Percentiles rank a stretch among this genome's conserved stretches.
phyloP scores from a whole-genome alignment of 2,113 vertebrate genomes.

The Protomyctophum bolini region DNA sequence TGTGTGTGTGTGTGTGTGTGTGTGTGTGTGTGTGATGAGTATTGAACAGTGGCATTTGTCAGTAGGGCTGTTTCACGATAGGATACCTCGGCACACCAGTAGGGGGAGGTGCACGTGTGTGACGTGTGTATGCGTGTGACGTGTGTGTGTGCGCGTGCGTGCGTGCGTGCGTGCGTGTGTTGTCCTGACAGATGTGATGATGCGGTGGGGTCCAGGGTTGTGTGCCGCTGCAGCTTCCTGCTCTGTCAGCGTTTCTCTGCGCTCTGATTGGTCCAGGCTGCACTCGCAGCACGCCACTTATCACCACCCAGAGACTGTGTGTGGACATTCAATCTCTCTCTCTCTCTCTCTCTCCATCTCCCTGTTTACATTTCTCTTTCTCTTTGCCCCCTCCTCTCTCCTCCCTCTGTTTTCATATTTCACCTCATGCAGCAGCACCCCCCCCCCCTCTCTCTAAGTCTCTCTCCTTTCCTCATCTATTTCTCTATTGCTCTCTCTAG shows the following conservation, averaged over 20 bases:
- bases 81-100: too few species aligned
- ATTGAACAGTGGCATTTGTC: too few species aligned
- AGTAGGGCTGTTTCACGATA: too few species aligned
- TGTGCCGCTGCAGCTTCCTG: neutral
- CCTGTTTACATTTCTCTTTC: neutral
- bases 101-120: too few species aligned
- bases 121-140: too few species aligned
- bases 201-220: neutral
- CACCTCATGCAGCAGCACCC: neutral
- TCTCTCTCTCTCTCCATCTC: slow-evolving; percentile 11
- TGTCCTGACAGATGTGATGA: too few species aligned
- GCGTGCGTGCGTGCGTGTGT: too few species aligned
- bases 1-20: neutral
- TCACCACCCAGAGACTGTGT: too few species aligned
- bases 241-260: neutral
- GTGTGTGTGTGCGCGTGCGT: too few species aligned
- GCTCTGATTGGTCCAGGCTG: neutral
- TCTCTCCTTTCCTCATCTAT: slow-evolving; percentile 13
- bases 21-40: neutral
- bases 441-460: neutral
- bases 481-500: neutral
- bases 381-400: slow-evolving; percentile 41
- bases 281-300: too few species aligned
- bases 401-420: slow-evolving; percentile 41
- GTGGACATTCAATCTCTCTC: neutral